Percentiles rank a stretch among this genome's conserved stretches.
Conservation (phyloP, 2,888 invertebrate species). For the Empis stercorea region DNA sequence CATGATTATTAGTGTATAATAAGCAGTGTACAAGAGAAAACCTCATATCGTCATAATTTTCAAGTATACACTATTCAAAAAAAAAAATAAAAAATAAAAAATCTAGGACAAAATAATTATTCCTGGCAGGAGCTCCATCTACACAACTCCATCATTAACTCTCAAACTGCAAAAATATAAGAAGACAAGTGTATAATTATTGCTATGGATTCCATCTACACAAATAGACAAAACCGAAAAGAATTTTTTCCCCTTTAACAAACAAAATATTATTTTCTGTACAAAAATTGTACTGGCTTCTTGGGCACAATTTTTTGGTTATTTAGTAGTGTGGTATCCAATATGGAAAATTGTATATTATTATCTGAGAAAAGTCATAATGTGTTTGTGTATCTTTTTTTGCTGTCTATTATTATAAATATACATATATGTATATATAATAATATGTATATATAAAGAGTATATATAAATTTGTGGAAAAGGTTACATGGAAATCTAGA, state of each 20-base stretch:
- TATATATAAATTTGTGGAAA: neutral
- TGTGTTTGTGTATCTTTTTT: neutral
- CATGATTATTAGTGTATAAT: too few species aligned
- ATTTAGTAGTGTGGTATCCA: too few species aligned
- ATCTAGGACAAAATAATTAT: neutral
- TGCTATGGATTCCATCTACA: too few species aligned
- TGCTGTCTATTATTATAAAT: conserved; percentile 3
- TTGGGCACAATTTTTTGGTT: neutral
- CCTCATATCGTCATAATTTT: too few species aligned
- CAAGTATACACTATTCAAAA: too few species aligned
- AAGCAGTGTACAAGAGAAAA: too few species aligned
- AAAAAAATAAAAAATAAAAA: too few species aligned
- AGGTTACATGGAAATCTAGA: neutral
- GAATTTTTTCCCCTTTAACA: conserved; percentile 2
- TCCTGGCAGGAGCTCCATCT: neutral
- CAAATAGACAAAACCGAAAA: too few species aligned
- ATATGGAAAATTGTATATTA: too few species aligned
- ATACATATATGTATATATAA: conserved; percentile 9
- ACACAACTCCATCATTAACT: too few species aligned
- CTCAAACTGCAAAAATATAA: too few species aligned
- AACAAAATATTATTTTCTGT: neutral
- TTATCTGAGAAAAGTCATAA: neutral
- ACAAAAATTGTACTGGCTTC: neutral
- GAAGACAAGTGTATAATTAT: neutral
- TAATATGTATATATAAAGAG: neutral